These are phyloP conservation scores for Parnassius glacialis DNA, from an alignment of 2,888 invertebrate genomes.

Conservation along the genomic window DNA sequence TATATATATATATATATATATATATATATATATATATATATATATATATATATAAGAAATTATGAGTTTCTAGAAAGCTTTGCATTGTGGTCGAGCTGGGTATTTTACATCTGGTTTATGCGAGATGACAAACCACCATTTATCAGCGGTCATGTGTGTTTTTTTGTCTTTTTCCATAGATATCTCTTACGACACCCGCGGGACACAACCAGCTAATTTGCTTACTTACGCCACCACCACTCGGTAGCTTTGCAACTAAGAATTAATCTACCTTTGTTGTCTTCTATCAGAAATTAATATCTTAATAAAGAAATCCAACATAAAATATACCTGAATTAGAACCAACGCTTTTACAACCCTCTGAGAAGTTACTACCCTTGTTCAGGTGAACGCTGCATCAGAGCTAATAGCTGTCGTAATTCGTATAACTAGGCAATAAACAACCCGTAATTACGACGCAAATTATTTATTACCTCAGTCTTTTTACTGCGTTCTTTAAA, in stretches of 20 bases:
- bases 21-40: too few species aligned
- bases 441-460: constrained; percentile 14
- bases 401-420: constrained; percentile 9
- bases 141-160: too few species aligned
- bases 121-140: too few species aligned
- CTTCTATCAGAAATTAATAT: neutral
- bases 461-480: constrained; percentile 13
- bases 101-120: too few species aligned
- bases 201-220: neutral
- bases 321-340: neutral
- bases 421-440: constrained; percentile 12
- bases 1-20: too few species aligned
- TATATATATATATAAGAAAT: too few species aligned
- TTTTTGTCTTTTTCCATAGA: too few species aligned
- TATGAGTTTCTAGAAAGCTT: too few species aligned
- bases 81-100: too few species aligned
- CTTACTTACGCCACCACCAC: neutral
- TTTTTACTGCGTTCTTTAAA: constrained; percentile 10
- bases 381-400: constrained; percentile 2
- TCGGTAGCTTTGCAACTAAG: neutral
- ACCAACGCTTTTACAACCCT: neutral
- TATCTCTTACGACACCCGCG: too few species aligned
- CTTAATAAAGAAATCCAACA: neutral
- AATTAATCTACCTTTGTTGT: neutral
- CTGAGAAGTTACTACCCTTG: neutral